Base-by-base conservation (phyloP, 2,888 invertebrate species). In the Heliconius erato region DNA sequence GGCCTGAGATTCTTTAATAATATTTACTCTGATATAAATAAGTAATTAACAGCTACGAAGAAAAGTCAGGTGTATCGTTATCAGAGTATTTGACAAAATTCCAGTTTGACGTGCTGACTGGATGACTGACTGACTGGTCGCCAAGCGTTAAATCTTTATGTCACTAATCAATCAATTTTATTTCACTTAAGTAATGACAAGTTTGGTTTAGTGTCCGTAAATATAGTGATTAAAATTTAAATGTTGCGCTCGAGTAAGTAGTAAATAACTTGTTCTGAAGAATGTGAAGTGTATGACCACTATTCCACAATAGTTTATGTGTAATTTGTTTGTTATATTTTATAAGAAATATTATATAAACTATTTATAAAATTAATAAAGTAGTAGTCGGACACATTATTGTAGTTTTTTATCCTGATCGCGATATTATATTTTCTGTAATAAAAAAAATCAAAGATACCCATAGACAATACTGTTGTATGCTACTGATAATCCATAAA, bases 91-190 rank as follows among this genome's bases (percentile, higher is more conserved):
- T 88, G 28, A 78, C 86, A 87, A 85, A 87, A 87, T 88, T 90
- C 90, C 88, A 89, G 90, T 89, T 86, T 84, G 83, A 87, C 89
- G 88, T 32, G 85, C 76, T 49, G 49, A 49, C 14, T 40, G 40
- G 40, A 40, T 92, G 93, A 94, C 93, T 59, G 19, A 23, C 94
- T 93, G 93, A 94, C 93, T 89, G 90, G 89, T 86, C 86, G 88
- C 87, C 32, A 74, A 90, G 91, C 92, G 92, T 94, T 91, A 94
- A 92, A 92, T 91, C 92, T 94, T 94, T 93, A 94, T 93, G 92
- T 92, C 91, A 90, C 90, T 90, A 90, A 95, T 95, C 94, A 95
- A 95, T 95, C 95, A 94, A 93, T 90, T 92, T 92, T 91, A 94
- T 93, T 92, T 93, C 91, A 82, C 59, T 76, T 44, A 79, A 81